These are phyloP conservation scores for Patagioenas fasciata DNA, from an alignment of 2,113 vertebrate genomes.

Conservation along the genomic window DNA sequence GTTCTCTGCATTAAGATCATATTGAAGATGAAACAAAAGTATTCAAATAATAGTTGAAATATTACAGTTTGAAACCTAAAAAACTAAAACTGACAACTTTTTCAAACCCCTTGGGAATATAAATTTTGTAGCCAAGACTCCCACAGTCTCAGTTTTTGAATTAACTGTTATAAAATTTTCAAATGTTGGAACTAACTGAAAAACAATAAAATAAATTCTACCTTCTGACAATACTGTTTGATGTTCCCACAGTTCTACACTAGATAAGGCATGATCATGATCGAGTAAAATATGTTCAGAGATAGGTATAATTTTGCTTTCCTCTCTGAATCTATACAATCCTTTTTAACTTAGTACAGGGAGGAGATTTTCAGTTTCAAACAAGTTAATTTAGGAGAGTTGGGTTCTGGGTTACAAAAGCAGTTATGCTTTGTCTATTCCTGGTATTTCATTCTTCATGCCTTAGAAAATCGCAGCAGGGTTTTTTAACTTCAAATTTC, in stretches of 20 bases:
- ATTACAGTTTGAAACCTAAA: background rate
- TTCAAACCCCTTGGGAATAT: background rate
- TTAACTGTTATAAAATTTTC: background rate
- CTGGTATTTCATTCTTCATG: background rate
- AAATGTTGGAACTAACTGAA: background rate
- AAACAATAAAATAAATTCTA: background rate
- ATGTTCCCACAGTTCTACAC: background rate
- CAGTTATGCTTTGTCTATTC: background rate
- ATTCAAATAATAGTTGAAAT: background rate
- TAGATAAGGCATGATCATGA: background rate
- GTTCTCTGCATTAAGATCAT: background rate
- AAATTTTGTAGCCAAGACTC: background rate
- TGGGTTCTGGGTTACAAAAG: background rate
- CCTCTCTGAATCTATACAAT: background rate
- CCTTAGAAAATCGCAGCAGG: background rate
- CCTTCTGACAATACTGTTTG: background rate
- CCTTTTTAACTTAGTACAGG: background rate
- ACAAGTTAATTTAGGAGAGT: background rate
- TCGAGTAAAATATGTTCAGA: background rate
- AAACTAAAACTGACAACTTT: background rate
- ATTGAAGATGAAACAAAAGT: background rate
- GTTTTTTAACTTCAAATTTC: background rate
- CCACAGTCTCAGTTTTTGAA: background rate
- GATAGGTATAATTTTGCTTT: background rate
- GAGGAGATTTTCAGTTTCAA: background rate